phyloP scores from a whole-genome alignment of 2,113 vertebrate species.

The Centropristis striata region DNA sequence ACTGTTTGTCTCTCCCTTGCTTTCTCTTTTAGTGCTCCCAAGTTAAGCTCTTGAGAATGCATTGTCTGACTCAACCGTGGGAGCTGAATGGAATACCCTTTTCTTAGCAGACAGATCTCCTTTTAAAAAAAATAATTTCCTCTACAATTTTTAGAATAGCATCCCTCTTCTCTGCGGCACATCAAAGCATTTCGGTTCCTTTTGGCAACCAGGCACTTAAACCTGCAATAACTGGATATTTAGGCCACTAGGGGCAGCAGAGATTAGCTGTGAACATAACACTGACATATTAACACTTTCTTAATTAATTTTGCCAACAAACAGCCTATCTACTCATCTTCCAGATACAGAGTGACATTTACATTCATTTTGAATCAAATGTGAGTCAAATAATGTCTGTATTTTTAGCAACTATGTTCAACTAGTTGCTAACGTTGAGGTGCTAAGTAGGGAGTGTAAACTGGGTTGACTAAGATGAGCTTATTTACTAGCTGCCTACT shows the following conservation, averaged over 20 bases:
- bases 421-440: not conserved
- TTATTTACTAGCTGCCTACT: not conserved
- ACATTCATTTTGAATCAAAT: not conserved
- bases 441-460: not conserved
- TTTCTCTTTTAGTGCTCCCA: not conserved
- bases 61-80: conserved; percentile 24
- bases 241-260: not conserved
- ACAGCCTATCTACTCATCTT: not conserved
- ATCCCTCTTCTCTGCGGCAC: not conserved
- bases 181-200: conserved; percentile 3
- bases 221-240: not conserved
- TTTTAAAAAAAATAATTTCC: conserved; percentile 32
- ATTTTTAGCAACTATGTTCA: not conserved
- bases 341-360: not conserved
- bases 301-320: not conserved
- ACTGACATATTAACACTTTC: not conserved
- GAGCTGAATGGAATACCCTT: not conserved
- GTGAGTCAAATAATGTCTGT: not conserved
- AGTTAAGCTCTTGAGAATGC: not conserved
- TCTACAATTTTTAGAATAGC: conserved; percentile 11
- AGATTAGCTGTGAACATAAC: not conserved
- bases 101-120: conserved; percentile 27
- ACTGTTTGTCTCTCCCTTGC: not conserved
- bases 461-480: not conserved
- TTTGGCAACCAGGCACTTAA: not conserved